Percentiles rank a stretch among this genome's conserved stretches.
Conservation (phyloP, 2,797 vertebrate species). For the Nyctalus aviator region DNA sequence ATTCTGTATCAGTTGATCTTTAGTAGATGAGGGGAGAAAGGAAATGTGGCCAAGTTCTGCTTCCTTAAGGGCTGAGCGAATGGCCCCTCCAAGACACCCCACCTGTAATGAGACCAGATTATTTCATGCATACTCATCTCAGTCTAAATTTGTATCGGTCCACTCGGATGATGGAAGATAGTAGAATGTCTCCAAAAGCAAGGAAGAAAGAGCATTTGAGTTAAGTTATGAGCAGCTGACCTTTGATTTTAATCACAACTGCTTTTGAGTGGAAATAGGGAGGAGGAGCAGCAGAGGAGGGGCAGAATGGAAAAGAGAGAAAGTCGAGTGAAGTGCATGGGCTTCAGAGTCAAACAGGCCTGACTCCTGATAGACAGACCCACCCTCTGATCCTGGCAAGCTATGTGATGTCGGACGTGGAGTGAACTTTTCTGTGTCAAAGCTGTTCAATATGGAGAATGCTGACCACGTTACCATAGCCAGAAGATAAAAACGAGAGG, state of each 20-base stretch:
- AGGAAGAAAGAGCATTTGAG: slow-evolving; percentile 45
- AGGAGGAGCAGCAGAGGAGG: background rate
- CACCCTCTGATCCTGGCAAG: background rate
- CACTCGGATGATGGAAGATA: slow-evolving; percentile 20
- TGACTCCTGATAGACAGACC: background rate
- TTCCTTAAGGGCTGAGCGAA: background rate
- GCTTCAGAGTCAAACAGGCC: background rate
- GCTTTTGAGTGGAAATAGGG: slow-evolving; percentile 58
- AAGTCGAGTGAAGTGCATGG: background rate
- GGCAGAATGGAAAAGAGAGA: background rate
- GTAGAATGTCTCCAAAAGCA: slow-evolving; percentile 47
- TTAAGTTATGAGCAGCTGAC: slow-evolving; percentile 62
- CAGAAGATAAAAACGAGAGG: background rate
- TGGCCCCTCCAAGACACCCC: background rate
- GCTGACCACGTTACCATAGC: background rate
- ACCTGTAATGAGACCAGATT: background rate
- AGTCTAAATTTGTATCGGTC: background rate
- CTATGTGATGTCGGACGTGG: background rate
- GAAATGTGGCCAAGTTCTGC: background rate
- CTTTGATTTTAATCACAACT: slow-evolving; percentile 65
- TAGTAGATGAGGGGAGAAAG: slow-evolving; percentile 1
- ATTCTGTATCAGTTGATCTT: background rate
- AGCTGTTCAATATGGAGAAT: background rate
- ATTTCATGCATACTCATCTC: background rate
- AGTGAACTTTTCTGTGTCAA: background rate